These are phyloP conservation scores for Dipodomys merriami DNA, from an alignment of 2,113 vertebrate species.

Conservation along the genomic window DNA sequence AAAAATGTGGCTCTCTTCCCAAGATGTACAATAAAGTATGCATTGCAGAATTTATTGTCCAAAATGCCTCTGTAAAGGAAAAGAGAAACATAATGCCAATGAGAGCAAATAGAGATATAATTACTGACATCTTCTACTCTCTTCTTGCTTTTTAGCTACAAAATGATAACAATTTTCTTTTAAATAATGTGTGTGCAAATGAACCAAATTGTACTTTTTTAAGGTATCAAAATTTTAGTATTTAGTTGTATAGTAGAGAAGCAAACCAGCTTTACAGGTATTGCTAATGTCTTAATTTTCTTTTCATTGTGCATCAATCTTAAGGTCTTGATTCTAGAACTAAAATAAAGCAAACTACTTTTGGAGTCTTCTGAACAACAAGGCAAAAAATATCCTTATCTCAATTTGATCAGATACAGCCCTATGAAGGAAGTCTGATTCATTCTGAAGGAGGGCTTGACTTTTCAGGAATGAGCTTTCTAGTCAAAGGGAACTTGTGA, in stretches of 20 bases:
- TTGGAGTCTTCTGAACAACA: not conserved
- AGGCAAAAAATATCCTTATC: not conserved
- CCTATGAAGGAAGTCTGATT: not conserved
- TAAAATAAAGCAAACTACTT: not conserved
- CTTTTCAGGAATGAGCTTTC: not conserved
- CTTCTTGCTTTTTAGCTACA: not conserved
- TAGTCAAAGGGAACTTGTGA: not conserved
- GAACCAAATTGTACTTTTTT: constrained; percentile 17
- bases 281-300: not conserved
- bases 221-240: not conserved
- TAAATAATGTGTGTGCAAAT: not conserved
- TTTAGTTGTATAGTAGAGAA: constrained; percentile 36
- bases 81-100: not conserved
- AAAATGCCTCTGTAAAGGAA: not conserved
- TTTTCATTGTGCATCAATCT: not conserved
- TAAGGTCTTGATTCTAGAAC: not conserved
- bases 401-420: not conserved
- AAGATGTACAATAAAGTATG: not conserved
- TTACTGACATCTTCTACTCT: not conserved
- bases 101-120: not conserved
- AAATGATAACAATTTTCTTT: not conserved
- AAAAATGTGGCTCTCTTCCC: not conserved
- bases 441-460: constrained; percentile 14
- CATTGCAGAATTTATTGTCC: not conserved
- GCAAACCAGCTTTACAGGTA: not conserved